A percentile compares a stretch with the other conserved stretches of the same genome.
phyloP scores from a whole-genome alignment of 2,113 vertebrate genomes.

The Barbus barbus region DNA sequence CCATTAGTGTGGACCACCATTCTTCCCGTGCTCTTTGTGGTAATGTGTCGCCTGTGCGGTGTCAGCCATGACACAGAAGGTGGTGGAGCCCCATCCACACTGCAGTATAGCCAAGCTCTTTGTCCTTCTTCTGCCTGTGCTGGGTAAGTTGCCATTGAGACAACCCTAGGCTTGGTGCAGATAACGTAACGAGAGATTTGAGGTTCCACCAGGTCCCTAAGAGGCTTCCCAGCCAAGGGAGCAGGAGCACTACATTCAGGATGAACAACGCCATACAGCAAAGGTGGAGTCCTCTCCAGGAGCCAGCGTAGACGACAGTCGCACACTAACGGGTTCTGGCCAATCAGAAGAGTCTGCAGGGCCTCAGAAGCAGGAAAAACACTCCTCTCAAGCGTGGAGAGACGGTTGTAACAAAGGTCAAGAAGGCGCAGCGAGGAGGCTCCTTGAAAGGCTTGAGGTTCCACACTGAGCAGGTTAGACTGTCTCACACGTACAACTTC shows the following conservation, averaged over 20 bases:
- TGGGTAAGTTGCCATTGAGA: conserved; percentile 88
- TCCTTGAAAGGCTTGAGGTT: conserved; percentile 87
- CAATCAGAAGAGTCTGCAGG: conserved; percentile 89
- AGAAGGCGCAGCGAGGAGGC: conserved; percentile 90
- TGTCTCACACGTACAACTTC: conserved; percentile 91
- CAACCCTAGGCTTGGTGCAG: conserved; percentile 90
- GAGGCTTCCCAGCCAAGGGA: conserved; percentile 86
- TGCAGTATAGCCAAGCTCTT: conserved; percentile 89
- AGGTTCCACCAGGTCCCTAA: conserved; percentile 89
- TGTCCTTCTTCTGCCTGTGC: conserved; percentile 92
- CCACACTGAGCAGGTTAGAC: conserved; percentile 82
- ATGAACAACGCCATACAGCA: conserved; percentile 88
- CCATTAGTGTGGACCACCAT: conserved; percentile 92
- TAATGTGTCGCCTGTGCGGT: conserved; percentile 90
- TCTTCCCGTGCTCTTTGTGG: conserved; percentile 90
- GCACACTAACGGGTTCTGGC: conserved; percentile 92
- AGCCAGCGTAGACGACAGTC: conserved; percentile 96
- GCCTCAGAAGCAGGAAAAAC: conserved; percentile 87
- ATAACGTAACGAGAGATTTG: conserved; percentile 91
- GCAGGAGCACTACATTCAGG: conserved; percentile 88
- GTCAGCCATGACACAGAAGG: conserved; percentile 93
- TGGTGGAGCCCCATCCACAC: conserved; percentile 87
- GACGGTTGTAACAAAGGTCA: conserved; percentile 90
- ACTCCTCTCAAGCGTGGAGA: conserved; percentile 88
- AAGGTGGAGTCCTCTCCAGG: conserved; percentile 85